A percentile compares a stretch with the other conserved stretches of the same genome.
Conservation (phyloP, 2,113 vertebrate species). For the Penelope pileata region DNA sequence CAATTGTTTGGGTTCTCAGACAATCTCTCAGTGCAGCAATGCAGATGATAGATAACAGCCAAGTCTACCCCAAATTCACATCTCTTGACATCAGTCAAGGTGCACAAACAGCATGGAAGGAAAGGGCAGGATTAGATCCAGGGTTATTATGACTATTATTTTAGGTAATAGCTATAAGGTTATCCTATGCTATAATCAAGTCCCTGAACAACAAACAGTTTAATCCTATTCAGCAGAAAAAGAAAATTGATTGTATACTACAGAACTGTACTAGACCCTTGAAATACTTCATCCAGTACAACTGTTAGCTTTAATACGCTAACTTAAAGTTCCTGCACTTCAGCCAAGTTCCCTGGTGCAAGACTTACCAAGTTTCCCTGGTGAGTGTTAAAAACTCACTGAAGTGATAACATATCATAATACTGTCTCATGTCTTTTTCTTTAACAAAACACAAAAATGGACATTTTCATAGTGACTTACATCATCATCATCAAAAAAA, state of each 20-base stretch:
- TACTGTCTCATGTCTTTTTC: neutral
- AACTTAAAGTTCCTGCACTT: neutral
- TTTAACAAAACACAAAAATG: neutral
- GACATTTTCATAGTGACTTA: neutral
- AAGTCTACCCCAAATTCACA: neutral
- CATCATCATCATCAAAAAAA: neutral
- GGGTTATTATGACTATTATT: neutral
- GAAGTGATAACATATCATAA: neutral
- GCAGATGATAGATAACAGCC: neutral
- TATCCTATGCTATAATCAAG: neutral
- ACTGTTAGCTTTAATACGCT: neutral
- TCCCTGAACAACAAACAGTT: neutral
- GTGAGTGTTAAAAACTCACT: neutral
- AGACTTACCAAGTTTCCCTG: neutral
- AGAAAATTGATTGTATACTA: neutral
- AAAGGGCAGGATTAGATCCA: accelerated
- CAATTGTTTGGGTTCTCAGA: neutral
- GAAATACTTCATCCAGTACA: neutral
- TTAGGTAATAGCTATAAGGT: neutral
- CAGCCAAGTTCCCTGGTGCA: neutral
- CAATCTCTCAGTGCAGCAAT: neutral
- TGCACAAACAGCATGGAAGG: neutral
- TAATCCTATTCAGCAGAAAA: neutral
- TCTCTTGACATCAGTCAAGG: neutral
- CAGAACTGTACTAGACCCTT: neutral